Base-by-base conservation (phyloP, 2,797 vertebrate species). In the Labroides dimidiatus region DNA sequence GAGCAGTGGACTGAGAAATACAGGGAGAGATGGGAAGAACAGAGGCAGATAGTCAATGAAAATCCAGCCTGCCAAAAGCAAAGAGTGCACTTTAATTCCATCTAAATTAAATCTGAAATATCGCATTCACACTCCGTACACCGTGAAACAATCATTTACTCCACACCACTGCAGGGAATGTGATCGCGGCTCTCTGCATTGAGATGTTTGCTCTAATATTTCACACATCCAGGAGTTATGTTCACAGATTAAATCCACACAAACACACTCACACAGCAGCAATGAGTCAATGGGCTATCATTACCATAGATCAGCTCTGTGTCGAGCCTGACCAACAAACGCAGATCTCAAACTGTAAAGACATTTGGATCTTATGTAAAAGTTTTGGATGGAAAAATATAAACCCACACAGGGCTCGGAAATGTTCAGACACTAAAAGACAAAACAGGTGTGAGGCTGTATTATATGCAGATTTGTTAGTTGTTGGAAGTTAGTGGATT, bases 1-100 rank as follows among this genome's bases (percentile, higher is more conserved):
- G 53, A 75, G 75, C 86, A 77, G 61, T 57, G 68, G 76, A 76
- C 72, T 79, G 65, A 77, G 49, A 65, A 70, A 74, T 61, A 58
- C 51, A 24, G 61, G 44, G 41, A 66, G 30, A 70, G 30, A 33
- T 33, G 30, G 30, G 30, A 33, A 33, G 30, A 33, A 55, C 45
- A 44, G 52, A 70, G 39, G 61, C 54, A 82, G 62, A 80, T 48
- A 54, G 61, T 47, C 41, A 24, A 3, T 10, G 19, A 48, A 74
- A 70, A 61, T 37, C 48, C 33, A 23, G 15, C 43, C 50, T 55
- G 55, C 56, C 52, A 43, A 55, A 24, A 64, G 54, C 63, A 49
- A 50, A 24, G 17, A 58, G 43, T 0, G 10, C 12, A 6, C 60
- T 53, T n/a, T 12, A 21, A 61, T 30, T 24, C 36, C 57, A 15